These are phyloP conservation scores for Argyra leucocephala DNA, from an alignment of 2,888 invertebrate genomes.

Conservation along the genomic window DNA sequence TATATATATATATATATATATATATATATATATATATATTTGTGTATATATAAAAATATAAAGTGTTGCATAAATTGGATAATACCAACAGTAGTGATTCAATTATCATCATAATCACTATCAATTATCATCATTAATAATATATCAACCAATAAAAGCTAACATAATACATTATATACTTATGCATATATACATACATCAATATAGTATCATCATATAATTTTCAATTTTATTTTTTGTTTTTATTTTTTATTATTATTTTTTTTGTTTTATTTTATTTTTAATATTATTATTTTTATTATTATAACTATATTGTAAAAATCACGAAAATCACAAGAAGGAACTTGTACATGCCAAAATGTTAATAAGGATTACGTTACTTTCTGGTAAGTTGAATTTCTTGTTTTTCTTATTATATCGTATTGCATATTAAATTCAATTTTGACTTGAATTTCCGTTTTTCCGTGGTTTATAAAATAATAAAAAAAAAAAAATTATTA, in stretches of 20 bases:
- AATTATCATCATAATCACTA: neutral
- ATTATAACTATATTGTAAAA: neutral
- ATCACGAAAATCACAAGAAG: neutral
- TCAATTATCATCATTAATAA: neutral
- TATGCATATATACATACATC: too few relatives aligned
- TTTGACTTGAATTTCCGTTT: neutral
- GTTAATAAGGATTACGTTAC: slow-evolving; percentile 6
- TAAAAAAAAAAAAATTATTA: neutral
- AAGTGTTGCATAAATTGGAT: neutral
- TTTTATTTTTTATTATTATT: neutral
- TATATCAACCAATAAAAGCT: neutral
- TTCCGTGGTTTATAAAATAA: neutral
- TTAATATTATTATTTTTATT: neutral
- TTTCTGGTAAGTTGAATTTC: neutral
- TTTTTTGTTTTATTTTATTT: neutral
- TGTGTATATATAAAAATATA: too few relatives aligned
- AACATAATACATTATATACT: neutral
- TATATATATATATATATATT: too few relatives aligned
- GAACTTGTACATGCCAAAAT: slow-evolving; percentile 6
- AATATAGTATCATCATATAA: too few relatives aligned
- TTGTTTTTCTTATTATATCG: neutral
- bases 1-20: too few relatives aligned
- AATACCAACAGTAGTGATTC: neutral
- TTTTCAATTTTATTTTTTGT: neutral
- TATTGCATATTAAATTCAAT: neutral